Evolutionary conservation across 92 coral and sea anemone species (phyloP).

Genomic region (Virgularia gustaviana): DNA sequence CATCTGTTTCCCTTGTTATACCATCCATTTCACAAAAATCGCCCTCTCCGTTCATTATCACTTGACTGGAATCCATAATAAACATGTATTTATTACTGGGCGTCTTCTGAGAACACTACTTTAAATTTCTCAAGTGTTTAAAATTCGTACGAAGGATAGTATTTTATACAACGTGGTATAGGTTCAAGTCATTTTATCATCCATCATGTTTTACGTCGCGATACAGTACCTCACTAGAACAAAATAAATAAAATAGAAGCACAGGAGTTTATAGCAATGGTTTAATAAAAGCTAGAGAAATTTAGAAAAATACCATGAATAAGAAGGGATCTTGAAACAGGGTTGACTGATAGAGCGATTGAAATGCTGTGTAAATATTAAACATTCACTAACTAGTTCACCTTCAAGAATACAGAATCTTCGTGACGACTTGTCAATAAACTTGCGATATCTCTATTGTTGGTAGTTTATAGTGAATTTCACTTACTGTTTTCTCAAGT

Average conservation of each 20-base stretch:
- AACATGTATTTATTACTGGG: too few relatives aligned
- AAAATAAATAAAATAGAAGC: too few relatives aligned
- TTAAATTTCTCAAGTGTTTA: not conserved
- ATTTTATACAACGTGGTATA: slow-evolving; percentile 8
- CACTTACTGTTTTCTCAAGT: too few relatives aligned
- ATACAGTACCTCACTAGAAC: too few relatives aligned
- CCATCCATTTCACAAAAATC: slow-evolving; percentile 32
- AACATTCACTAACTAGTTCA: slow-evolving; percentile 17
- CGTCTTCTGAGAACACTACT: not conserved
- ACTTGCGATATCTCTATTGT: not conserved
- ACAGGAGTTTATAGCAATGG: too few relatives aligned
- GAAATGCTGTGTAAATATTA: slow-evolving; percentile 18
- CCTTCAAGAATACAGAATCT: not conserved
- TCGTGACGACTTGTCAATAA: not conserved
- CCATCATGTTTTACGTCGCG: not conserved
- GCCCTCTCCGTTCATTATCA: slow-evolving; percentile 14
- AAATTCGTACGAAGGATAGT: not conserved
- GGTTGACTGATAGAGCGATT: not conserved
- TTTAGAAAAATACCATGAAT: too few relatives aligned
- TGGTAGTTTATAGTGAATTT: too few relatives aligned
- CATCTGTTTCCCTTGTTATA: slow-evolving; percentile 75
- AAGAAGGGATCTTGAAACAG: too few relatives aligned
- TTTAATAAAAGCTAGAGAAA: too few relatives aligned
- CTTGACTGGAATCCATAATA: slow-evolving; percentile 10
- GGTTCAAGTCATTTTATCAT: too few relatives aligned